These are phyloP conservation scores for Miniopterus natalensis DNA, from an alignment of 2,113 vertebrate genomes.

Conservation along the genomic window DNA sequence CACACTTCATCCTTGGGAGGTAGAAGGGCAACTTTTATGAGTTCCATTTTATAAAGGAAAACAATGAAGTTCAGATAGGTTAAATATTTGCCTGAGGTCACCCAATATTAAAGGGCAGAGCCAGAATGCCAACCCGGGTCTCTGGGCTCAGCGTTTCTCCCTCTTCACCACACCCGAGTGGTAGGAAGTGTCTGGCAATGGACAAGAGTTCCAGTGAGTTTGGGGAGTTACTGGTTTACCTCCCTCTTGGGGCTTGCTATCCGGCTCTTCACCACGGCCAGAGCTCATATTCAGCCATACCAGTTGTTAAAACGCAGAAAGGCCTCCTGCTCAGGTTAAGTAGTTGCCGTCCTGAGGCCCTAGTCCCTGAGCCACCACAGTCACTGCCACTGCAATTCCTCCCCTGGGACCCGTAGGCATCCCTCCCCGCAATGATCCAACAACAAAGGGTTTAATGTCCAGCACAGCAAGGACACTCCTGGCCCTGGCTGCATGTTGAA, in stretches of 20 bases:
- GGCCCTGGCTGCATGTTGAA: not conserved
- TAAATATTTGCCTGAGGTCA: slow-evolving; percentile 64
- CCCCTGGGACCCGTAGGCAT: too few species aligned
- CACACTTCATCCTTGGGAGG: slow-evolving; percentile 40
- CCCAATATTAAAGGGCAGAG: not conserved
- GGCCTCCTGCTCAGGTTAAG: not conserved
- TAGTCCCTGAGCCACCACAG: not conserved
- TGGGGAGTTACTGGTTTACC: too few species aligned
- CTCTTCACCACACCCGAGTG: not conserved
- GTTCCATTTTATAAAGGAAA: slow-evolving; percentile 54
- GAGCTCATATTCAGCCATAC: not conserved
- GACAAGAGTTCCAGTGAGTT: not conserved
- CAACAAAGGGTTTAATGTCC: not conserved
- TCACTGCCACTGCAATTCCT: not conserved
- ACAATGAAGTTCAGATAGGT: slow-evolving; percentile 65
- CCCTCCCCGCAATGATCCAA: not conserved
- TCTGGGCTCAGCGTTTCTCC: not conserved
- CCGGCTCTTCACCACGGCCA: not conserved
- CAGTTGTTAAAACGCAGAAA: not conserved
- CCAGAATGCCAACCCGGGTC: not conserved
- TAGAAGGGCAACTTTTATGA: slow-evolving; percentile 44
- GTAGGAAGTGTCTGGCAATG: not conserved
- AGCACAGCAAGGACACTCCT: not conserved
- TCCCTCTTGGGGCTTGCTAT: not conserved
- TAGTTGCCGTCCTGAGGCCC: not conserved